phyloP scores from a whole-genome alignment of 2,113 vertebrate species.

The Mystacornis crossleyi region DNA sequence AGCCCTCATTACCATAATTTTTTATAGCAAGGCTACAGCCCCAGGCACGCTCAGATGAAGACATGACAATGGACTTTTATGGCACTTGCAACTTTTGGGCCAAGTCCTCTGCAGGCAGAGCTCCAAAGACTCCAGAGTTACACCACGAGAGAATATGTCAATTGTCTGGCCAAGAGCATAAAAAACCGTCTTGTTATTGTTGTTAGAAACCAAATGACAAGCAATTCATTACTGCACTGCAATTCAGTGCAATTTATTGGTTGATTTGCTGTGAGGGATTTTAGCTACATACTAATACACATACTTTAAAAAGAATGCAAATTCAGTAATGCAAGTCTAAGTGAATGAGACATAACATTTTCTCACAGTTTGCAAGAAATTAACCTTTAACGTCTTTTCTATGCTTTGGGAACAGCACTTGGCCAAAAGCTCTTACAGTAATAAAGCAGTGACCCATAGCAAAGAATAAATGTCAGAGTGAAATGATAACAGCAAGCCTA shows the following conservation, averaged over 20 bases:
- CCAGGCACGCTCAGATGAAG: neutral
- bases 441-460: slow-evolving; percentile 66
- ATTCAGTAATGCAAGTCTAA: slow-evolving; percentile 52
- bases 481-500: slow-evolving; percentile 65
- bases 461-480: slow-evolving; percentile 67
- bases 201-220: slow-evolving; percentile 44
- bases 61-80: neutral
- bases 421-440: slow-evolving; percentile 64
- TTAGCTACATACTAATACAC: slow-evolving; percentile 36
- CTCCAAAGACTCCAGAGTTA: slow-evolving; percentile 33
- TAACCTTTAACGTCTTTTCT: slow-evolving; percentile 66
- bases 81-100: neutral
- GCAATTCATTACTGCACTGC: slow-evolving; percentile 52
- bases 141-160: neutral
- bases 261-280: slow-evolving; percentile 63
- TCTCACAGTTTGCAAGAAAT: slow-evolving; percentile 67
- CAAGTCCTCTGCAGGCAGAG: slow-evolving; percentile 3
- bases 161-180: slow-evolving; percentile 39
- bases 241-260: slow-evolving; percentile 63
- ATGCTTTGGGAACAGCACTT: slow-evolving; percentile 64
- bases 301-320: slow-evolving; percentile 60
- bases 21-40: neutral
- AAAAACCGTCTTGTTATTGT: neutral
- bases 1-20: neutral
- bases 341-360: slow-evolving; percentile 61